These are phyloP conservation scores for Hystrix brachyura DNA, from an alignment of 2,113 vertebrate genomes.

Conservation along the genomic window DNA sequence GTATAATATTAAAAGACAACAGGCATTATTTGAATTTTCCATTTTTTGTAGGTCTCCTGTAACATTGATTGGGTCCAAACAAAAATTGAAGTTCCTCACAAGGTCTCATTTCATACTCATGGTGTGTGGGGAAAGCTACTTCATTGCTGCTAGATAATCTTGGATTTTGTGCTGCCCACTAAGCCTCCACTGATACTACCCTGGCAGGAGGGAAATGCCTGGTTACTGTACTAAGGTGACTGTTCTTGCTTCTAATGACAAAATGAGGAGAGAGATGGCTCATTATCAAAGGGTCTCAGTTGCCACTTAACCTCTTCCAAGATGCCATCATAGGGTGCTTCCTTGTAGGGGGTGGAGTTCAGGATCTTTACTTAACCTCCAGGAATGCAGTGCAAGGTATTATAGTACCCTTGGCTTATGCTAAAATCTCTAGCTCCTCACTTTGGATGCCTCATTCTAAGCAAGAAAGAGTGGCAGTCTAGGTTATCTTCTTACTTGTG, in stretches of 20 bases:
- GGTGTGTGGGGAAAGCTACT: not conserved
- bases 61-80: not conserved
- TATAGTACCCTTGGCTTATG: not conserved
- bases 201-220: not conserved
- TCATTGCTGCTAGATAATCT: not conserved
- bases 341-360: no score
- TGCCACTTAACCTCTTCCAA: not conserved
- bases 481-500: not conserved
- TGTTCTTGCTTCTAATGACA: not conserved
- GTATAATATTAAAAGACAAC: not conserved
- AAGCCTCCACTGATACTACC: not conserved
- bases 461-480: not conserved
- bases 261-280: not conserved
- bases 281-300: not conserved
- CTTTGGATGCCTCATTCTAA: not conserved
- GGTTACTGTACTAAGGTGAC: not conserved
- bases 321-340: accelerated
- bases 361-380: not conserved
- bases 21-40: not conserved
- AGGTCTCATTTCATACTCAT: not conserved
- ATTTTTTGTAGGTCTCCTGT: not conserved
- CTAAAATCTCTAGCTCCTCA: not conserved
- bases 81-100: not conserved
- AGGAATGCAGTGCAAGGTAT: not conserved
- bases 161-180: not conserved